A percentile compares a stretch with the other conserved stretches of the same genome.
Conservation (phyloP, 2,113 vertebrate genomes). For the Rhineura floridana region DNA sequence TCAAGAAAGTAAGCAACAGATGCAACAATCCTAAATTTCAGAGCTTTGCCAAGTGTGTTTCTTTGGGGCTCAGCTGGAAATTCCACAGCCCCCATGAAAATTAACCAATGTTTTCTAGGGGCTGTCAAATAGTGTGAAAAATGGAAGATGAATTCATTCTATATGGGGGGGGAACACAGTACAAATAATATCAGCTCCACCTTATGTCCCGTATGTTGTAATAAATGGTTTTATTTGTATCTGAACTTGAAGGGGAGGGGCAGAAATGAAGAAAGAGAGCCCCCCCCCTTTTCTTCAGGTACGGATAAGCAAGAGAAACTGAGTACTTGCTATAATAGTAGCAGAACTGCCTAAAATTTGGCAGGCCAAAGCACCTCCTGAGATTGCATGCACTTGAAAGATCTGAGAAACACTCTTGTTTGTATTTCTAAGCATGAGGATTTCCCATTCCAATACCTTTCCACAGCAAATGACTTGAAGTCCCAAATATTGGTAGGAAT, state of each 20-base stretch:
- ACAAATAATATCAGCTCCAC: background rate
- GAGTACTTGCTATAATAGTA: background rate
- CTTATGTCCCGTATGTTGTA: background rate
- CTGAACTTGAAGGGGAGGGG: slow-evolving; percentile 17
- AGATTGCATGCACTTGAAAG: background rate
- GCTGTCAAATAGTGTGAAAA: background rate
- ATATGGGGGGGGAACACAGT: background rate
- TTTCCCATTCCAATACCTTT: background rate
- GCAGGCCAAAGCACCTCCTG: background rate
- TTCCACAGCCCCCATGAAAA: background rate
- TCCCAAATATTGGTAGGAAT: background rate
- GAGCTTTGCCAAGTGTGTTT: background rate
- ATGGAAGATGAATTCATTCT: background rate
- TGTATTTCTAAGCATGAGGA: background rate
- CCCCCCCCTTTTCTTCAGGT: background rate
- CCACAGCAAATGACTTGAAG: background rate
- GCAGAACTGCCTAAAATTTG: slow-evolving; percentile 21
- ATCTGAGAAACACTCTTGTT: background rate
- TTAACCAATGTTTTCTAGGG: background rate
- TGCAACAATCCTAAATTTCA: background rate
- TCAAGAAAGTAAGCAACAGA: background rate
- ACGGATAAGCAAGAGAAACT: background rate
- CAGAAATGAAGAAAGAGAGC: background rate
- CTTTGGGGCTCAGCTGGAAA: background rate
- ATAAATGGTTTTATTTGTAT: slow-evolving; percentile 3